Evolutionary conservation across 2,797 vertebrate species (phyloP).

Genomic region (Glyptemys insculpta): DNA sequence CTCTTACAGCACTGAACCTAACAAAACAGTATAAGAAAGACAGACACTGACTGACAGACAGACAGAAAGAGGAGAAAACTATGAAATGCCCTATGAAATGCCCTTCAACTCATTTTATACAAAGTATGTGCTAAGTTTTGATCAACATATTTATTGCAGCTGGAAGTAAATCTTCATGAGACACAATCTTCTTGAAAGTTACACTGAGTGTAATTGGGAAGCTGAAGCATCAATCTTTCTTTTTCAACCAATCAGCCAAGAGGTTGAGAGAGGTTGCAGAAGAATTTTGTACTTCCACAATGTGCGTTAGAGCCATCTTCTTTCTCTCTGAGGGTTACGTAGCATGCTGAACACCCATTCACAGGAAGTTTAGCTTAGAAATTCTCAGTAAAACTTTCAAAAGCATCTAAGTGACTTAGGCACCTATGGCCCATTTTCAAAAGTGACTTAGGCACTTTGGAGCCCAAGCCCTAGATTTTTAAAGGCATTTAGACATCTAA

Average conservation of each 20-base stretch:
- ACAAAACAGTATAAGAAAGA: background rate
- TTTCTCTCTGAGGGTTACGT: background rate
- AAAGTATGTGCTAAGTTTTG: background rate
- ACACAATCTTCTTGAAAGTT: background rate
- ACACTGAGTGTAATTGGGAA: background rate
- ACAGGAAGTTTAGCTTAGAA: background rate
- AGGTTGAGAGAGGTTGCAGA: background rate
- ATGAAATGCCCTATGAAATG: background rate
- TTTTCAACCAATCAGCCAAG: background rate
- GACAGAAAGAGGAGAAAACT: background rate
- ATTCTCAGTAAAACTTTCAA: background rate
- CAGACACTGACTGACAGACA: background rate
- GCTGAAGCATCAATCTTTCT: background rate
- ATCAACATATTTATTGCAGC: background rate
- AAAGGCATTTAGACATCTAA: background rate
- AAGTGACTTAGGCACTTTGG: background rate
- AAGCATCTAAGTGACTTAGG: background rate
- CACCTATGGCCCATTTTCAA: background rate
- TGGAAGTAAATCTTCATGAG: background rate
- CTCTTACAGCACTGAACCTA: background rate
- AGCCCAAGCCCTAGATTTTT: background rate
- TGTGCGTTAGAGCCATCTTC: background rate
- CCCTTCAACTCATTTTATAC: background rate
- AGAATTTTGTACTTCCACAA: background rate
- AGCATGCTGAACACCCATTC: background rate